Base-by-base conservation (phyloP, 2,888 invertebrate genomes). In the Athripsodes cinereus region DNA sequence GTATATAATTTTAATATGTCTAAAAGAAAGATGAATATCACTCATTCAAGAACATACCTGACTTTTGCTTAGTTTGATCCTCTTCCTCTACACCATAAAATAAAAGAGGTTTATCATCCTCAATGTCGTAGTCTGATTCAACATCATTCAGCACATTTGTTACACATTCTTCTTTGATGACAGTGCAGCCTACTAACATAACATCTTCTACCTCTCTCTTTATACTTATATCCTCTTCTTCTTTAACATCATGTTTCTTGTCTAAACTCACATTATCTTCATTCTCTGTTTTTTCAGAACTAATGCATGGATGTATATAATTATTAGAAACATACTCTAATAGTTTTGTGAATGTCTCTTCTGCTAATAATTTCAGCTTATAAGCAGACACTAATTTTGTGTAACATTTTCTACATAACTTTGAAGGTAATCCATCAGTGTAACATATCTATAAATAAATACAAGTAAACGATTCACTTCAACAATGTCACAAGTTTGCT, bases 361-460 rank as follows among this genome's bases (percentile, higher is more conserved):
- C 22, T 1, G 54, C 58, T n/a, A 58, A 50, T 13, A 49, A 11
- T 50, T 58, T 58, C 3, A 58, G 53, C 40, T 58, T 53, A 34
- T 54, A 54, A 21, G 54, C 50, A 11, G 54, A 54, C 22, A 48
- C 20, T 35, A 58, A 11, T 16, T 35, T 50, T 5, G 21, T 6
- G 40, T 31, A 34, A 54, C 58, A 58, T 20, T 46, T 58, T 22
- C 22, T 19, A 51, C 58, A 58, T 18, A 58, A 20, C 31, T 58
- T 58, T n/a, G 11, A 18, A 5, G 58, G 58, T 40, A 58, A 44
- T 2, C 58, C 54, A 44, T 58, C 58, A 50, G 40, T 21, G 2
- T 44, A 22, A 3, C 13, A 2, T 3, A 50, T 44, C 58, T 58
- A 19, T 22, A 58, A 54, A 26, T n/a, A n/a, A n/a, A n/a, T n/a